These are phyloP conservation scores for Cyaniris semiargus DNA, from an alignment of 2,888 invertebrate species.

Conservation along the genomic window DNA sequence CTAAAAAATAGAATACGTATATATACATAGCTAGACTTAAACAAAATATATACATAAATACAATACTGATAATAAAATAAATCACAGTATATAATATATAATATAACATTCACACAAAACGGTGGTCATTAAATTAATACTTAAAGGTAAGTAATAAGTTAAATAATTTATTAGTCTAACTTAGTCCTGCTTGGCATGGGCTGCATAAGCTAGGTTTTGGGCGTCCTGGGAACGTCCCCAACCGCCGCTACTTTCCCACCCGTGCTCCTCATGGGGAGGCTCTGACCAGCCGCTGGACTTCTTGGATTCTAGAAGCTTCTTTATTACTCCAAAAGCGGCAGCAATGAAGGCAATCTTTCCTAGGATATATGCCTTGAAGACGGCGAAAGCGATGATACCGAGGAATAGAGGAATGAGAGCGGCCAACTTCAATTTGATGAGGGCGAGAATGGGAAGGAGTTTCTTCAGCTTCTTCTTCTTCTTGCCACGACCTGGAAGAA, in stretches of 20 bases:
- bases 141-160: conserved; percentile 44
- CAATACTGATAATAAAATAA: conserved; percentile 38
- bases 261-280: conserved; percentile 81
- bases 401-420: conserved; percentile 88
- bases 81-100: conserved; percentile 40
- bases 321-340: conserved; percentile 83
- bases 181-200: conserved; percentile 74
- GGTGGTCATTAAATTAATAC: conserved; percentile 50
- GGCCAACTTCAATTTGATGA: conserved; percentile 88
- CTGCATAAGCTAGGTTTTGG: conserved; percentile 86
- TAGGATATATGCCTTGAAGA: conserved; percentile 90
- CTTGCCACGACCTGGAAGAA: conserved; percentile 84
- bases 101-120: conserved; percentile 49
- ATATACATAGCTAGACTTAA: conserved; percentile 36
- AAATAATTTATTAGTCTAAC: conserved; percentile 44
- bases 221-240: conserved; percentile 85
- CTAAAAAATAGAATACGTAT: conserved; percentile 37
- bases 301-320: conserved; percentile 87
- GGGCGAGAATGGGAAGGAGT: conserved; percentile 86
- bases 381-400: conserved; percentile 86
- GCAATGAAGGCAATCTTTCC: conserved; percentile 91
- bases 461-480: conserved; percentile 90
- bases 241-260: conserved; percentile 76
- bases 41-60: conserved; percentile 33
- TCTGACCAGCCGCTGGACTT: conserved; percentile 87